A percentile compares a stretch with the other conserved stretches of the same genome.
Evolutionary conservation across 2,888 invertebrate genomes (phyloP).

Genomic region (Leptinotarsa rubiginosa): DNA sequence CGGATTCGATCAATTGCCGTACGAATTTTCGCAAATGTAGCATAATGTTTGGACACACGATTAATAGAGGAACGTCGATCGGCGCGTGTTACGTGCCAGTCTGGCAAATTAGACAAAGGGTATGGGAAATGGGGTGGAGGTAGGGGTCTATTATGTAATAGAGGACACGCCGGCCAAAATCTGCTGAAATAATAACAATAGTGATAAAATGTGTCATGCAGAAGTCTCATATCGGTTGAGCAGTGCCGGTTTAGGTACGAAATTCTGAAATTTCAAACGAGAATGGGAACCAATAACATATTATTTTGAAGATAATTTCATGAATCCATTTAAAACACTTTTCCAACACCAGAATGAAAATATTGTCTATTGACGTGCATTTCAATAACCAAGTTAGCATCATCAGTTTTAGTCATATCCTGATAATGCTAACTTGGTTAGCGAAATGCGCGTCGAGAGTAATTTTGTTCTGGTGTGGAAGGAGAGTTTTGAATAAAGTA

Average conservation of each 20-base stretch:
- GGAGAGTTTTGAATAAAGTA: no score
- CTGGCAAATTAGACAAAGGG: constrained; percentile 53
- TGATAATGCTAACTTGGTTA: no score
- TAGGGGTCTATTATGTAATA: constrained; percentile 28
- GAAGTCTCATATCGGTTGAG: constrained; percentile 8
- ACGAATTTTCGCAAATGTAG: constrained; percentile 48
- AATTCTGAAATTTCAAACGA: no score
- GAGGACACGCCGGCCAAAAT: constrained; percentile 23
- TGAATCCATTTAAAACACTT: no score
- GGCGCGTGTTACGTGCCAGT: constrained; percentile 45
- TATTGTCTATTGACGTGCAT: no score
- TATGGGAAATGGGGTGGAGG: constrained; percentile 13
- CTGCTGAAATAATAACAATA: constrained; percentile 35
- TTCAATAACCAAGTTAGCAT: no score
- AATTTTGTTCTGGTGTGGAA: no score
- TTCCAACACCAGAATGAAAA: no score
- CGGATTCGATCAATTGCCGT: constrained; percentile 37
- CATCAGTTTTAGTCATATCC: no score
- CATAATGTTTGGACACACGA: constrained; percentile 54
- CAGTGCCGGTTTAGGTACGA: neutral
- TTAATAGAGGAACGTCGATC: constrained; percentile 47
- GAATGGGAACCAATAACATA: neutral
- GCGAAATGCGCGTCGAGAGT: no score
- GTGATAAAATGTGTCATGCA: constrained; percentile 30
- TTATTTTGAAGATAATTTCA: no score